Evolutionary conservation across 2,888 invertebrate species (phyloP), one percentile per base, ranked within the genome.

Genomic region (Octonoba sinensis): DNA sequence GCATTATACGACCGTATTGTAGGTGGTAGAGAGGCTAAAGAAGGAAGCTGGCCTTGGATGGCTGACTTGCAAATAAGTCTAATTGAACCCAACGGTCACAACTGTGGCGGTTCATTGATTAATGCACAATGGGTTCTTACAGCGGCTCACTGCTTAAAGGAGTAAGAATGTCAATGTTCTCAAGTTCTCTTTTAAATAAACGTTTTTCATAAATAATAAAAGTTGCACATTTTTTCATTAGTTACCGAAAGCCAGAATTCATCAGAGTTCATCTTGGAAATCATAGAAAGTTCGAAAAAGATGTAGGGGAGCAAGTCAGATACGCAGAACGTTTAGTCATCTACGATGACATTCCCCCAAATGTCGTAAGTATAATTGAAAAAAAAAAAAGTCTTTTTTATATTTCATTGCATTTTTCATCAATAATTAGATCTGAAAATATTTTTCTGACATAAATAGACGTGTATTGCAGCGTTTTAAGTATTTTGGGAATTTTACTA

Each of bases 31-130:
- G 74, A 75, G 44, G 83, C 76, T 13, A 18, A 72, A 0, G 36
- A 69, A 18, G 81, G 81, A 22, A 83, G 83, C 20, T 83, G 83
- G 83, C 83, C 83, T 2, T 83, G 81, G 79, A 77, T 77, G 76
- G 83, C 72, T 4, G 75, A 75, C 36, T 22, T 83, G 15, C 79
- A 83, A 47, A 18, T 71, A 51, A 49, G 57, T 3, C 4, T 60
- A 16, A 51, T 81, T 47, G 54, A 71, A 3, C 83, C 83, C 3
- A 73, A 67, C 18, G 83, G 79, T 16, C 83, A 83, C 49, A 67
- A 27, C 0, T 83, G 83, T 20, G 83, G 83, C 18, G 83, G 83
- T 8, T n/a, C 75, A 0, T 75, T 83, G 6, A 64, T 83, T 11
- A 81, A 75, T 47, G 22, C 65, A 0, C 83, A 81, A 51, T 83